A percentile compares a stretch with the other conserved stretches of the same genome.
Evolutionary conservation across 1,140 invertebrate genomes (phyloP).

Genomic region (Drosophila suzukii): DNA sequence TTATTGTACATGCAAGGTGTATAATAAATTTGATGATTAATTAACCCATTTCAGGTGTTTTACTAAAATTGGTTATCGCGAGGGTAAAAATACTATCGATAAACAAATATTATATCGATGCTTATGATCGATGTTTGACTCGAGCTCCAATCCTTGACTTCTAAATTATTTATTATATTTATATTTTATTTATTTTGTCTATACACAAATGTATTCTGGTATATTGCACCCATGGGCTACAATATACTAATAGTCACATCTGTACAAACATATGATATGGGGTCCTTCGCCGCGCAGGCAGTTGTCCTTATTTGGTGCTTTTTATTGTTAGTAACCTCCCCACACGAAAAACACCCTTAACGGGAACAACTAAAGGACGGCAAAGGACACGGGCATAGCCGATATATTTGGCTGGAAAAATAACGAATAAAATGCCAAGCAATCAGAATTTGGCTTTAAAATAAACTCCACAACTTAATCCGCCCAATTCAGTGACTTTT

Average conservation of each 20-base stretch:
- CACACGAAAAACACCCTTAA: slow-evolving; percentile 62
- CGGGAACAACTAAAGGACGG: slow-evolving; percentile 63
- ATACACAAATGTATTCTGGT: not conserved
- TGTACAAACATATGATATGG: slow-evolving; percentile 23
- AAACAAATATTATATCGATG: not conserved
- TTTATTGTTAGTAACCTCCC: slow-evolving; percentile 15
- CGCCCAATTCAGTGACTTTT: slow-evolving; percentile 26
- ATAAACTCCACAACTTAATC: slow-evolving; percentile 9
- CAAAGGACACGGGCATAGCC: slow-evolving; percentile 71
- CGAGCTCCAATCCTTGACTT: not conserved
- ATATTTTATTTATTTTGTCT: not conserved
- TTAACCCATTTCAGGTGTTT: not conserved
- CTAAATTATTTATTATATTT: not conserved
- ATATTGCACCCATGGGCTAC: slow-evolving; percentile 18
- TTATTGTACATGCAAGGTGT: slow-evolving; percentile 34
- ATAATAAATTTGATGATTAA: slow-evolving; percentile 30
- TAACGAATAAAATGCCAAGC: slow-evolving; percentile 19
- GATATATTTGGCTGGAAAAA: slow-evolving; percentile 39
- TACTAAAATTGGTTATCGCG: not conserved
- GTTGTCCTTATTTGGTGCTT: slow-evolving; percentile 43
- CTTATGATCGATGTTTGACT: not conserved
- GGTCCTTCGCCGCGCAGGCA: slow-evolving; percentile 2
- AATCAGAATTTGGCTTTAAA: slow-evolving; percentile 22
- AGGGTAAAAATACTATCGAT: not conserved
- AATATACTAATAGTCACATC: slow-evolving; percentile 27